Conservation (phyloP, 2,888 invertebrate genomes). For the Lissonota sp. region DNA sequence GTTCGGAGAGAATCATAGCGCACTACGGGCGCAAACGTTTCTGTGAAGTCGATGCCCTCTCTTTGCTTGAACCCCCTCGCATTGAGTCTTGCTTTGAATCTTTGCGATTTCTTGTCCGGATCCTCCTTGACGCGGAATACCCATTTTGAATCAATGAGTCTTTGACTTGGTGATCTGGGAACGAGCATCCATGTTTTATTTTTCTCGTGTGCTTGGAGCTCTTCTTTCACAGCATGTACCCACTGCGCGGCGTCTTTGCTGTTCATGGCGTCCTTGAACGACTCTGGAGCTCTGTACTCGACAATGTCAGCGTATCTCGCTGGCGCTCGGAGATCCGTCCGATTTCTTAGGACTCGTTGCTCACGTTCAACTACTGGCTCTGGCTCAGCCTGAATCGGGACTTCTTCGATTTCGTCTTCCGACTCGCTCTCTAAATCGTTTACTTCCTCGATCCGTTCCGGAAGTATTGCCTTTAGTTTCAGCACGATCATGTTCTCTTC, state of each 20-base stretch:
- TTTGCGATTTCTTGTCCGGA: background rate
- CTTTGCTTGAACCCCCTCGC: slow-evolving; percentile 56
- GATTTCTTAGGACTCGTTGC: slow-evolving; percentile 21
- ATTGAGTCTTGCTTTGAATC: slow-evolving; percentile 51
- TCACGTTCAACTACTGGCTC: background rate
- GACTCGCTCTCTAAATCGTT: background rate
- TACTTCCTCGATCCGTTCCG: background rate
- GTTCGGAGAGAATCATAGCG: slow-evolving; percentile 64
- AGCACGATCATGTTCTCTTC: background rate
- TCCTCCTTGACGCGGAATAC: slow-evolving; percentile 40
- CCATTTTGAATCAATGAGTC: slow-evolving; percentile 53
- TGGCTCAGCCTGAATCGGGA: background rate
- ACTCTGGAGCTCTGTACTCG: slow-evolving; percentile 22
- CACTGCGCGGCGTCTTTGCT: slow-evolving; percentile 46
- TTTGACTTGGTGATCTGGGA: slow-evolving; percentile 15
- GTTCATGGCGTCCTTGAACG: slow-evolving; percentile 36
- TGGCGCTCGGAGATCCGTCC: slow-evolving; percentile 11
- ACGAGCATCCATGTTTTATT: slow-evolving; percentile 55
- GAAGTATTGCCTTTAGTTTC: background rate
- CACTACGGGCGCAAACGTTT: slow-evolving; percentile 62
- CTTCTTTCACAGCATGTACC: slow-evolving; percentile 48
- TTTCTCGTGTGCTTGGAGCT: slow-evolving; percentile 55
- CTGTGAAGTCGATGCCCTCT: slow-evolving; percentile 42
- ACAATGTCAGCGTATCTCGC: slow-evolving; percentile 37
- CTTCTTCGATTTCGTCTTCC: background rate